These are phyloP conservation scores for Gallirallus australis DNA, from an alignment of 2,797 vertebrate genomes.

Conservation along the genomic window DNA sequence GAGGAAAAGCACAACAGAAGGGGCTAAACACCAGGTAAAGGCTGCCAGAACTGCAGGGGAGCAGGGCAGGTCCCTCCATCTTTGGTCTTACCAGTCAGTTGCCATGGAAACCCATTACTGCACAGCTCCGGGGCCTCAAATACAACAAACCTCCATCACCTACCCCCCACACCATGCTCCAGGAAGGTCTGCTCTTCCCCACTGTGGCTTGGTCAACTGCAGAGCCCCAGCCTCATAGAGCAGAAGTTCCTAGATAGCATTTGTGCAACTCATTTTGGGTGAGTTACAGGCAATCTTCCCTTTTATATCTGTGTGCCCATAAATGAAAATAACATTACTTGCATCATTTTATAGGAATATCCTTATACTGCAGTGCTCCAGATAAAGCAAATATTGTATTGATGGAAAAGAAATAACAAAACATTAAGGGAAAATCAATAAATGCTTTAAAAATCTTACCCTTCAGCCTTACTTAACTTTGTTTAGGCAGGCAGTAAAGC, in stretches of 20 bases:
- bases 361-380: not conserved
- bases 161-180: not conserved
- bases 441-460: not conserved
- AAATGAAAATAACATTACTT: not conserved
- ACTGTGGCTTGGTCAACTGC: fast-evolving
- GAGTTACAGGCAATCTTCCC: not conserved
- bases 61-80: not conserved
- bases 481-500: not conserved
- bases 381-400: not conserved
- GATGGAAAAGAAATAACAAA: conserved; percentile 19
- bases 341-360: not conserved
- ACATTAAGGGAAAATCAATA: conserved; percentile 29
- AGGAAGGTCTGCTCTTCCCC: not conserved
- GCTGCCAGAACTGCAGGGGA: not conserved
- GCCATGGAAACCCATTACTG: conserved; percentile 16
- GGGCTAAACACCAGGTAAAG: not conserved
- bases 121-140: not conserved
- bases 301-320: not conserved
- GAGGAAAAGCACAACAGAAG: not conserved
- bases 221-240: fast-evolving
- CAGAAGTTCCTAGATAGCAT: not conserved
- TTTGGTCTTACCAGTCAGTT: not conserved
- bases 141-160: not conserved
- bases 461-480: not conserved
- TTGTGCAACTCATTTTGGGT: not conserved